Evolutionary conservation across 1,140 invertebrate species (phyloP), one percentile per base, ranked within the genome.

Genomic region (Helicoverpa zea): DNA sequence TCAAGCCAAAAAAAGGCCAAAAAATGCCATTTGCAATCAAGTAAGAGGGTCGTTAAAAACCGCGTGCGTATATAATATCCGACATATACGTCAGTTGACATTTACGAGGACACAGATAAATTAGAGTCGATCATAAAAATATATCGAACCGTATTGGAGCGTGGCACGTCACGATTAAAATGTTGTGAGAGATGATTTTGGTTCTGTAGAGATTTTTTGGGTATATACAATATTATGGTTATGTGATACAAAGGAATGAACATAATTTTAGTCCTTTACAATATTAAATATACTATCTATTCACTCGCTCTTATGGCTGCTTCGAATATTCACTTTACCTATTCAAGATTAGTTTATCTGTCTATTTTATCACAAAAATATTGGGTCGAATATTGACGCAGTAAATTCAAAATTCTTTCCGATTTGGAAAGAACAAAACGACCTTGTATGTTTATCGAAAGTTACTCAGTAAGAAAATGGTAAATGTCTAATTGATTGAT

Each of bases 41-140:
- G 87, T 91, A 90, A 92, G 83, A 84, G 87, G 72, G 74, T 90
- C 89, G 88, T 93, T 91, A 93, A 91, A 92, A 88, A 89, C 84
- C 89, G 86, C 90, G 88, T 83, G 81, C 85, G 86, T 90, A 92
- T 91, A 91, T 90, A 91, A 90, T 91, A 86, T 89, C 80, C 84
- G 87, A 89, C 81, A 82, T 83, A 90, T 90, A 84, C 88, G 87
- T 81, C 83, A 85, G 82, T 79, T 85, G 92, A 94, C 91, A 74
- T 94, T 94, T 94, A 94, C 88, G 91, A 90, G 81, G 83, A 84
- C 80, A 89, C 84, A 87, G 85, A 94, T 94, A 94, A 92, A 94
- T 94, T 94, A 92, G 90, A 90, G 81, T 78, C 87, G 88, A 90
- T 86, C 88, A 83, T 92, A 92, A 94, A 93, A 92, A 84, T 74